These are phyloP conservation scores for Cerastis leucographa DNA, from an alignment of 2,888 invertebrate species.

Conservation along the genomic window DNA sequence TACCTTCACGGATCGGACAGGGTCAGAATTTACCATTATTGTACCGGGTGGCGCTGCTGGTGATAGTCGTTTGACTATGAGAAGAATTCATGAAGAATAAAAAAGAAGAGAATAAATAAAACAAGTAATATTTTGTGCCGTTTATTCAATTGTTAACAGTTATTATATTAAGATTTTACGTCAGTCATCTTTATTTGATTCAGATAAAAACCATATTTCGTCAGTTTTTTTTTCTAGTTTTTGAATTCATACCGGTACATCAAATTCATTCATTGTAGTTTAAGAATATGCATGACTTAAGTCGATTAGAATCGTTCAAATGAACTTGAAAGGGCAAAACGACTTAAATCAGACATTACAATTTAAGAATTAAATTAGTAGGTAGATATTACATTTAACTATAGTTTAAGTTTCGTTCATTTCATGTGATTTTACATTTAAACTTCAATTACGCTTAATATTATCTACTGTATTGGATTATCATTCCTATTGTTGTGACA, in stretches of 20 bases:
- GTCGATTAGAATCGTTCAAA: constrained; percentile 47
- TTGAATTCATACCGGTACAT: constrained; percentile 62
- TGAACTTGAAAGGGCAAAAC: constrained; percentile 44
- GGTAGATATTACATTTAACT: constrained; percentile 76
- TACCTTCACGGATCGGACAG: neutral
- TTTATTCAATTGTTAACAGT: constrained; percentile 90
- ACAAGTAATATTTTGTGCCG: constrained; percentile 87
- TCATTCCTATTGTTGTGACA: constrained; percentile 57
- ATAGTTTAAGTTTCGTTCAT: constrained; percentile 75
- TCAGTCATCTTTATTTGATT: constrained; percentile 87
- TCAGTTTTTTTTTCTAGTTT: constrained; percentile 58
- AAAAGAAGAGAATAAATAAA: constrained; percentile 70
- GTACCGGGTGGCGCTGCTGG: neutral
- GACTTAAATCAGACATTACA: constrained; percentile 58
- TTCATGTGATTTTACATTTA: constrained; percentile 82
- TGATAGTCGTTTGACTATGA: too few species aligned
- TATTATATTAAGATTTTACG: constrained; percentile 87
- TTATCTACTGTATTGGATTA: constrained; percentile 66
- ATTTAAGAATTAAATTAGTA: constrained; percentile 76
- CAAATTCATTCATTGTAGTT: constrained; percentile 57
- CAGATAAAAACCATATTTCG: constrained; percentile 70
- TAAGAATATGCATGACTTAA: constrained; percentile 47
- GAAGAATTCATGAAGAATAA: neutral
- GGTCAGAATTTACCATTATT: neutral
- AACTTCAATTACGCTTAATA: constrained; percentile 67